Conservation (phyloP, 2,113 vertebrate species). For the Antigone vipio region DNA sequence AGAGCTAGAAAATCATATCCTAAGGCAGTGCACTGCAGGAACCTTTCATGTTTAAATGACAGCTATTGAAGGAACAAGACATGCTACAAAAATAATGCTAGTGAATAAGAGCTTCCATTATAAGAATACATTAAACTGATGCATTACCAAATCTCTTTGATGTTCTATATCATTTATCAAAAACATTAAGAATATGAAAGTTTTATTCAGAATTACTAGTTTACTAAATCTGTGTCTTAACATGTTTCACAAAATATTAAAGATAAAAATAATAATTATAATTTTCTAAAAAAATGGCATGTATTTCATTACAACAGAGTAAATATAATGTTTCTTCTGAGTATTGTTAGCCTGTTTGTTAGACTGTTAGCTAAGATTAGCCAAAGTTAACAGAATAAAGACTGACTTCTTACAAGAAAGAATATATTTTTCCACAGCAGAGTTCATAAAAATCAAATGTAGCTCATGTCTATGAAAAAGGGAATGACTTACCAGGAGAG, state of each 20-base stretch:
- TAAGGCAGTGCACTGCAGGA: slow-evolving; percentile 41
- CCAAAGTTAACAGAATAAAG: not conserved
- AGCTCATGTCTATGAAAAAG: not conserved
- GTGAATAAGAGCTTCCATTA: slow-evolving; percentile 34
- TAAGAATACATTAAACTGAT: slow-evolving; percentile 43
- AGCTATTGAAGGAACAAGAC: slow-evolving; percentile 54
- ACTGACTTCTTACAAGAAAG: not conserved
- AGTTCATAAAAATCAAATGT: not conserved
- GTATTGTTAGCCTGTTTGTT: not conserved
- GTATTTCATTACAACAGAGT: not conserved
- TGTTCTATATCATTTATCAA: slow-evolving; percentile 46
- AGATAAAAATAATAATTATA: not conserved
- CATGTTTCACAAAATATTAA: slow-evolving; percentile 11
- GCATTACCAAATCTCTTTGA: slow-evolving; percentile 55
- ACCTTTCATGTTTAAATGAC: slow-evolving; percentile 67
- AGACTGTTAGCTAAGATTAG: not conserved
- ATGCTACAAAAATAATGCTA: slow-evolving; percentile 48
- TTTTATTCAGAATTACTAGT: slow-evolving; percentile 15
- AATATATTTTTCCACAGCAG: not conserved
- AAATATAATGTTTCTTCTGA: not conserved
- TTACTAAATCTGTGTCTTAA: slow-evolving; percentile 40
- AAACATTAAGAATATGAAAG: slow-evolving; percentile 27
- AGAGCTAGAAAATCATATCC: slow-evolving; percentile 57
- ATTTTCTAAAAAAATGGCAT: not conserved
- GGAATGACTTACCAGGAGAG: not conserved